Conservation (phyloP, 2,113 vertebrate species). For the Salvator merianae region DNA sequence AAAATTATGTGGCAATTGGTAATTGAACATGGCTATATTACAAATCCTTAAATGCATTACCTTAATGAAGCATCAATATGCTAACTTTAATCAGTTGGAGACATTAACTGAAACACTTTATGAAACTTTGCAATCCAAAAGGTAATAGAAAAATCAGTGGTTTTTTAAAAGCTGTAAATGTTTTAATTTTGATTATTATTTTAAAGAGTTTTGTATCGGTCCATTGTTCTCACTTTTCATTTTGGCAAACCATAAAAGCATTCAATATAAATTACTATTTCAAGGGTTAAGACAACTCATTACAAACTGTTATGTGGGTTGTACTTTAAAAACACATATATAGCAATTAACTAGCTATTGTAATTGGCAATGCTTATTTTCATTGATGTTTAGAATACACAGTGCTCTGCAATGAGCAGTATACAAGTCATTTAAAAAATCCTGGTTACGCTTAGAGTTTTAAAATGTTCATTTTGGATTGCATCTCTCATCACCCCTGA, state of each 20-base stretch:
- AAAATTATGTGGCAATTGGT: not conserved
- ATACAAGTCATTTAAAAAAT: too few species aligned
- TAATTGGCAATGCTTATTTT: too few species aligned
- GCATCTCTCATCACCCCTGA: too few species aligned
- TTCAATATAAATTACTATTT: not conserved
- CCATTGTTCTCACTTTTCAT: slow-evolving; percentile 1
- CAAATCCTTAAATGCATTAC: not conserved
- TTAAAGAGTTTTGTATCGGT: not conserved
- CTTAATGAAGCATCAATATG: not conserved
- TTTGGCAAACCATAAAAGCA: not conserved
- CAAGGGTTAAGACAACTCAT: not conserved
- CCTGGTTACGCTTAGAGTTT: too few species aligned
- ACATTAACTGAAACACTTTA: slow-evolving; percentile 5
- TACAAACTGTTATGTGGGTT: not conserved
- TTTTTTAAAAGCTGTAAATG: slow-evolving; percentile 11
- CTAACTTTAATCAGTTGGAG: slow-evolving; percentile 19
- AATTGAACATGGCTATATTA: not conserved
- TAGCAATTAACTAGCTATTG: too few species aligned
- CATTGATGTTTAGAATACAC: too few species aligned
- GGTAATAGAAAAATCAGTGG: slow-evolving; percentile 30
- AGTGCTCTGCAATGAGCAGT: too few species aligned
- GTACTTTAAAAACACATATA: too few species aligned
- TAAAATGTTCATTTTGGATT: too few species aligned
- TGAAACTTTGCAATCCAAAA: slow-evolving; percentile 44
- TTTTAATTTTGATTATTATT: slow-evolving; percentile 30